Base-by-base conservation (phyloP, 2,113 vertebrate species). In the Actenoides hombroni region DNA sequence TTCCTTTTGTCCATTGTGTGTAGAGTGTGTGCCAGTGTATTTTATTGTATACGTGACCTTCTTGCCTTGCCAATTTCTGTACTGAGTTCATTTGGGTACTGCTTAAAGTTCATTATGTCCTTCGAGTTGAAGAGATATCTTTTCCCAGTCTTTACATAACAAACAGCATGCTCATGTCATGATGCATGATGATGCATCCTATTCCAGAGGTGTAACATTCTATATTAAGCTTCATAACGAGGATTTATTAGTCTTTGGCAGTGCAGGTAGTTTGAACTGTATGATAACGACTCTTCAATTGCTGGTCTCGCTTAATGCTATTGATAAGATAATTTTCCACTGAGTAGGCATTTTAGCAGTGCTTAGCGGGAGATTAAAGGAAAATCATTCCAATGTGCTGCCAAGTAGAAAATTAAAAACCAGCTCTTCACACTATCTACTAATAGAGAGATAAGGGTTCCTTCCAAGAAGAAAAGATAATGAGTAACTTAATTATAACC, bases 301-400 rank as follows among this genome's bases (percentile, higher is more conserved):
- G 70, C 77, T 90, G 39, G 82, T 92, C 61, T 93, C 67, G 35
- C 65, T 81, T 94, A 94, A 85, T 80, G 54, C n/a, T 90, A 96
- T 90, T 75, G 74, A 94, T 96, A 90, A 94, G 80, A 67, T 85
- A 94, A 93, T 95, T 97, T 97, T 97, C 96, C 94, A 96, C 65
- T 90, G 92, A 88, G 74, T 61, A 90, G 59, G 85, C 74, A 95
- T 87, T 95, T 91, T 89, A 94, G 76, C 73, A 68, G 48, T 60
- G 65, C 82, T 92, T 94, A 95, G 89, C 60, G 59, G 60, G 57
- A 95, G 71, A 89, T 94, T 83, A 91, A 92, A 95, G 82, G 56
- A 80, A 92, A 97, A 94, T 94, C 71, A 94, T 91, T 95, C 65
- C 37, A 16, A n/a, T 69, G 91, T 83, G 85, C 90, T 94, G 91